phyloP scores from a whole-genome alignment of 2,113 vertebrate species.

The Chaenogobius annularis region DNA sequence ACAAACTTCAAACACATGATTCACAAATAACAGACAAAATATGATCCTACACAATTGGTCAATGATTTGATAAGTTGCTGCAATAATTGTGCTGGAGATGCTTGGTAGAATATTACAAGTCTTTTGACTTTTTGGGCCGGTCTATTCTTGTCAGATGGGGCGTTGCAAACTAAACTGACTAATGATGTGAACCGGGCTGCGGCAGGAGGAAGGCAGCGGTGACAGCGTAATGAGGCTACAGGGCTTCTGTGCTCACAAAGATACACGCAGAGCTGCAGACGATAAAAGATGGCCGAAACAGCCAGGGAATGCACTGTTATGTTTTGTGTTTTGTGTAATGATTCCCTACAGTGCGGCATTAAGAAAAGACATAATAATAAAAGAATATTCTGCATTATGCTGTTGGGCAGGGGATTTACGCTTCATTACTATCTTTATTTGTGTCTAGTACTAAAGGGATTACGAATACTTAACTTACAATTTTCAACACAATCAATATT shows the following conservation, averaged over 20 bases:
- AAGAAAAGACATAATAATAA: neutral
- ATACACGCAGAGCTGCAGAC: conserved; percentile 6
- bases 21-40: conserved; percentile 20
- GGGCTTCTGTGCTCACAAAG: conserved; percentile 49
- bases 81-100: conserved; percentile 25
- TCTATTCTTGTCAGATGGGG: conserved; percentile 56
- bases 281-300: conserved; percentile 21
- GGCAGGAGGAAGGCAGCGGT: conserved; percentile 53
- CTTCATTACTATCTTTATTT: neutral
- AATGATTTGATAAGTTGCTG: conserved; percentile 10
- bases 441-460: neutral
- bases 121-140: conserved; percentile 34
- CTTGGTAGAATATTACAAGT: conserved; percentile 50
- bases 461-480: neutral
- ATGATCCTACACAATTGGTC: neutral
- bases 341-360: conserved; percentile 22
- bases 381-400: neutral
- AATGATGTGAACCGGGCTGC: conserved; percentile 47
- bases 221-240: conserved; percentile 59
- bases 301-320: conserved; percentile 24
- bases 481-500: neutral
- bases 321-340: conserved; percentile 31
- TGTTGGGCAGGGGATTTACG: neutral
- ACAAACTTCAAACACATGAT: neutral
- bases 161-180: conserved; percentile 51